phyloP scores from a whole-genome alignment of 2,797 vertebrate species.

The Salmo trutta region DNA sequence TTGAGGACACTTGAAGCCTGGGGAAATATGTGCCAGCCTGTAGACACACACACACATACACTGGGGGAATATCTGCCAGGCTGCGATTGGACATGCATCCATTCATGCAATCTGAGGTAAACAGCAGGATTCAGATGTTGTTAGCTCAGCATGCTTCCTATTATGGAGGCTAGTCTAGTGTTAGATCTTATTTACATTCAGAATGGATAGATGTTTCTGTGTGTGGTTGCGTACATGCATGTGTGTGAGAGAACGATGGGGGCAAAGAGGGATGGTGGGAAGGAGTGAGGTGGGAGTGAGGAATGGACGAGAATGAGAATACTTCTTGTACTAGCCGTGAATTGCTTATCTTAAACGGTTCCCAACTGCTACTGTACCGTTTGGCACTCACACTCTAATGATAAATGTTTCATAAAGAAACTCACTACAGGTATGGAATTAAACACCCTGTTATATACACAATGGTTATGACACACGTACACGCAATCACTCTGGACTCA shows the following conservation, averaged over 20 bases:
- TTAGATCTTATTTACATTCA: conserved; percentile 56
- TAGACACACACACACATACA: background rate
- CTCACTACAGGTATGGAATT: conserved; percentile 37
- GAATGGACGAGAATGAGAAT: background rate
- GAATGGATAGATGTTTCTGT: conserved; percentile 11
- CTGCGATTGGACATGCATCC: conserved; percentile 58
- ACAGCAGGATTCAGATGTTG: conserved; percentile 49
- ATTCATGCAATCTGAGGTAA: conserved; percentile 58
- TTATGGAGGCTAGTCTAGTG: conserved; percentile 55
- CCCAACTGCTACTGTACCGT: background rate
- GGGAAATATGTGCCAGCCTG: no score
- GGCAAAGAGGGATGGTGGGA: background rate
- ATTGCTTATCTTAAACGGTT: conserved; percentile 21
- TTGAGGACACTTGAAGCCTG: no score
- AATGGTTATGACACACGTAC: background rate
- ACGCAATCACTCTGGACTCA: no score
- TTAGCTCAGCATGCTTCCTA: conserved; percentile 53
- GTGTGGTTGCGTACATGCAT: conserved; percentile 1
- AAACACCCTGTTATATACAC: conserved; percentile 5
- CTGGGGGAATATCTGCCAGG: conserved; percentile 47
- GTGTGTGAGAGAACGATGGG: background rate
- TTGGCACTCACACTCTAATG: conserved; percentile 19
- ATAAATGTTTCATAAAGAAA: conserved; percentile 50
- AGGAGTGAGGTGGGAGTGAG: background rate
- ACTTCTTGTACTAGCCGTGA: no score